Evolutionary conservation across 1,140 invertebrate species (phyloP).

Genomic region (Drosophila albomicans): DNA sequence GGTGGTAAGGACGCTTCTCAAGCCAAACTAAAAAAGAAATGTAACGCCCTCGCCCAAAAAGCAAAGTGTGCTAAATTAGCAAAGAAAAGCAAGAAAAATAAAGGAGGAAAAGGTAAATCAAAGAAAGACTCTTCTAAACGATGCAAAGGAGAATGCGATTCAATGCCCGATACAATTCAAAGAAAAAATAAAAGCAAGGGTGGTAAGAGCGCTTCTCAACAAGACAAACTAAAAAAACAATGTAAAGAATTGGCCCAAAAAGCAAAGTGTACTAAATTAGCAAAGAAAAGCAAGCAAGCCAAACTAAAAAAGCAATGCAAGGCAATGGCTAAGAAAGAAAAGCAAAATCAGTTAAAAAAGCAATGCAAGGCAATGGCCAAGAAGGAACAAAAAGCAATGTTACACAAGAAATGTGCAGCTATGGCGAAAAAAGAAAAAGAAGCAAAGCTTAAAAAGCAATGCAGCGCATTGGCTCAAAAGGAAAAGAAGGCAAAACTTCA

Average conservation of each 20-base stretch:
- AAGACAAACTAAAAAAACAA: conserved; percentile 1
- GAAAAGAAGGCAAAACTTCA: conserved; percentile 3
- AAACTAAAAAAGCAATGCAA: neutral
- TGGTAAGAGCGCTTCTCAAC: neutral
- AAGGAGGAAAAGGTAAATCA: too few relatives aligned
- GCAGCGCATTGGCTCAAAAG: neutral
- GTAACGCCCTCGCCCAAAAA: conserved; percentile 16
- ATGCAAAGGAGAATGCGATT: neutral
- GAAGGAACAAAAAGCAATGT: neutral
- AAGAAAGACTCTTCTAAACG: too few relatives aligned
- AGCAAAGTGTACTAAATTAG: conserved; percentile 29
- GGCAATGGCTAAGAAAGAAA: neutral
- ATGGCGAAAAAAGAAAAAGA: conserved; percentile 1
- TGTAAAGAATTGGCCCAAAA: conserved; percentile 24
- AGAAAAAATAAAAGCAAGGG: neutral
- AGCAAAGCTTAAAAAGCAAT: conserved; percentile 2
- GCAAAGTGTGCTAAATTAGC: conserved; percentile 31
- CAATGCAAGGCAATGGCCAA: neutral
- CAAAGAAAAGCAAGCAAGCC: neutral
- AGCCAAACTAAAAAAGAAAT: conserved; percentile 4
- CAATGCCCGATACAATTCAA: too few relatives aligned
- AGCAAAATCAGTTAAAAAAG: neutral
- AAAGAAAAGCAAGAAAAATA: conserved; percentile 1
- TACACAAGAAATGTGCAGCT: neutral
- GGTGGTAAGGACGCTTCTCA: neutral